These are phyloP conservation scores for Hydriomena furcata DNA, from an alignment of 2,888 invertebrate species.

Conservation along the genomic window DNA sequence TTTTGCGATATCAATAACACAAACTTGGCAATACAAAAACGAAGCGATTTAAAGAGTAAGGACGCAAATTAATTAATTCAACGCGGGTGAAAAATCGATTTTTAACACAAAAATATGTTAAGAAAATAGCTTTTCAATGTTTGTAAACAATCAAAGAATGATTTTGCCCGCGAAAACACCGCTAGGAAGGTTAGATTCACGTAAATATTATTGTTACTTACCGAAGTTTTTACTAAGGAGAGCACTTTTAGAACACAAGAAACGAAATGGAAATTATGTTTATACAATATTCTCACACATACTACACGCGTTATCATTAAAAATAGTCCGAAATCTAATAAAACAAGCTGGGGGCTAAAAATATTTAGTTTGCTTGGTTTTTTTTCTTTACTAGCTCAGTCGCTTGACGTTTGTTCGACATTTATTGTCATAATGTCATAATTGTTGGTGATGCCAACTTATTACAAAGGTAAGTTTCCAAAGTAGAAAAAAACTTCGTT, in stretches of 20 bases:
- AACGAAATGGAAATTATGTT: conserved; percentile 5
- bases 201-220: conserved; percentile 39
- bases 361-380: conserved; percentile 27
- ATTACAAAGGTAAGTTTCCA: no score
- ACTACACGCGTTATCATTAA: conserved; percentile 2
- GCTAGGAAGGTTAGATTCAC: conserved; percentile 47
- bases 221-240: conserved; percentile 32
- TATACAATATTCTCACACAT: conserved; percentile 27
- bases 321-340: conserved; percentile 8
- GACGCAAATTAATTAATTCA: conserved; percentile 54
- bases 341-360: conserved; percentile 26
- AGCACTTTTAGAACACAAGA: background rate
- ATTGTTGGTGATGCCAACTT: no score
- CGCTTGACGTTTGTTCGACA: no score
- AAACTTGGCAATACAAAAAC: conserved; percentile 41
- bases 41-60: conserved; percentile 64
- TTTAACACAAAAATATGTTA: conserved; percentile 14
- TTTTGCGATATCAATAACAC: conserved; percentile 42
- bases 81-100: conserved; percentile 43
- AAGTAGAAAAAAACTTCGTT: no score
- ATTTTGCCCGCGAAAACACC: conserved; percentile 57
- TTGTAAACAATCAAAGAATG: conserved; percentile 39
- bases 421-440: no score
- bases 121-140: conserved; percentile 31
- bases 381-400: conserved; percentile 14